These are phyloP conservation scores for Pinctada fucata DNA, from an alignment of 2,888 invertebrate genomes.

Conservation along the genomic window DNA sequence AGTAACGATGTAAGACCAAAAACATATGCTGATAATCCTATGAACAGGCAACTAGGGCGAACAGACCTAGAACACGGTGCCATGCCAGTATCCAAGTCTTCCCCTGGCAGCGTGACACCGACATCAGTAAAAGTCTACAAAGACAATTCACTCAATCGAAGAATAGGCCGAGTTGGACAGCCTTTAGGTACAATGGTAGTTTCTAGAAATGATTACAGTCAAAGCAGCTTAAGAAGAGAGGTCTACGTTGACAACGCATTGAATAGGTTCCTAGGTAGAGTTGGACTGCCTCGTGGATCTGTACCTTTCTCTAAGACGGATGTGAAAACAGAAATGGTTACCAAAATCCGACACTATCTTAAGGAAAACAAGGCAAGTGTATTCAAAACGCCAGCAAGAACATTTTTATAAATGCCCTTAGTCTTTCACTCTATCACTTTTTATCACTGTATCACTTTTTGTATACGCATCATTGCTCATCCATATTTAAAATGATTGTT, in stretches of 20 bases:
- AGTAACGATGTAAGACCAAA: constrained; percentile 6
- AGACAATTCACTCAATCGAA: constrained; percentile 34
- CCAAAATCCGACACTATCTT: neutral
- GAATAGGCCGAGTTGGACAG: constrained; percentile 28
- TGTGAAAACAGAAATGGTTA: neutral
- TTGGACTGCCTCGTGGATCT: constrained; percentile 10
- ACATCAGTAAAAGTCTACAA: constrained; percentile 23
- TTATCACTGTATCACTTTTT: too few relatives aligned
- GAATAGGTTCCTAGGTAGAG: constrained; percentile 19
- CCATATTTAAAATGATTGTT: too few relatives aligned
- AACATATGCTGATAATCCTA: constrained; percentile 23
- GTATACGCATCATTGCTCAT: too few relatives aligned
- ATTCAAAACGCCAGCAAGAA: too few relatives aligned
- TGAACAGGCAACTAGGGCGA: constrained; percentile 22
- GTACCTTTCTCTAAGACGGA: constrained; percentile 13
- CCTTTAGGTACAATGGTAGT: constrained; percentile 31
- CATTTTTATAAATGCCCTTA: too few relatives aligned
- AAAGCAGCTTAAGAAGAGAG: neutral
- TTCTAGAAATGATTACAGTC: neutral
- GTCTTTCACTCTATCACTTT: too few relatives aligned
- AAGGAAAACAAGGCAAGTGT: too few relatives aligned
- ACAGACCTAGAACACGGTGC: constrained; percentile 24
- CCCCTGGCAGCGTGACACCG: neutral
- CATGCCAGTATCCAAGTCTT: constrained; percentile 12
- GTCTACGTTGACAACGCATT: constrained; percentile 14